Percentiles rank a stretch among this genome's conserved stretches.
These are phyloP conservation scores for Tetramorium alpestre DNA, from an alignment of 1,140 invertebrate species.

Conservation along the genomic window DNA sequence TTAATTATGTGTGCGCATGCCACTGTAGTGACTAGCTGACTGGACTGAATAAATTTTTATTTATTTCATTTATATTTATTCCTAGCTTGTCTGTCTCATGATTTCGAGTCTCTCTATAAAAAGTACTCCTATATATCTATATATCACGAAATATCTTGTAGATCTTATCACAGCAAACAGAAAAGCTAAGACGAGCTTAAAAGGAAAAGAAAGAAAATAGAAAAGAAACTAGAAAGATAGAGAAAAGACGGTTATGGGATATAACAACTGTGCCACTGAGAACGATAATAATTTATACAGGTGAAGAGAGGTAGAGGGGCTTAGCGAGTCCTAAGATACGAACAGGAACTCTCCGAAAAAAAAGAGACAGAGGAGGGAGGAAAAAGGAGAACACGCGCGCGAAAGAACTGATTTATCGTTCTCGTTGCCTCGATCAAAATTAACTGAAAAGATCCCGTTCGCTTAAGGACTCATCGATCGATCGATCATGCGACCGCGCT, in stretches of 20 bases:
- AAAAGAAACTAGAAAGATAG: neutral
- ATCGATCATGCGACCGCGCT: conserved; percentile 47
- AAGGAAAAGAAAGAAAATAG: too few relatives aligned
- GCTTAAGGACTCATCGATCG: conserved; percentile 48
- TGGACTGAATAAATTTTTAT: neutral
- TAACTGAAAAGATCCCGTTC: conserved; percentile 68
- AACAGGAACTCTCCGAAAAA: neutral
- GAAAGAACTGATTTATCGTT: conserved; percentile 73
- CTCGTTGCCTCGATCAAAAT: conserved; percentile 71
- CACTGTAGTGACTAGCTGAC: neutral
- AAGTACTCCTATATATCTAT: neutral
- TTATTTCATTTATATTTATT: neutral
- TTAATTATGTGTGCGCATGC: neutral
- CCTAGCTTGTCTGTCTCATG: neutral
- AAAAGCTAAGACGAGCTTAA: neutral
- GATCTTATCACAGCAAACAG: conserved; percentile 27
- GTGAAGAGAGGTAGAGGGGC: neutral
- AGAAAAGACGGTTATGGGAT: neutral
- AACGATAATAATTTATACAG: conserved; percentile 75
- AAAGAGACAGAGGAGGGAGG: neutral
- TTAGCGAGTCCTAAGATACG: neutral
- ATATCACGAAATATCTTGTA: conserved; percentile 29
- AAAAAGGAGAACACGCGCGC: neutral
- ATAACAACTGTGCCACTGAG: conserved; percentile 59
- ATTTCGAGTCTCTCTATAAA: neutral